Evolutionary conservation across 2,888 invertebrate genomes (phyloP).

Genomic region (Rapana venosa): DNA sequence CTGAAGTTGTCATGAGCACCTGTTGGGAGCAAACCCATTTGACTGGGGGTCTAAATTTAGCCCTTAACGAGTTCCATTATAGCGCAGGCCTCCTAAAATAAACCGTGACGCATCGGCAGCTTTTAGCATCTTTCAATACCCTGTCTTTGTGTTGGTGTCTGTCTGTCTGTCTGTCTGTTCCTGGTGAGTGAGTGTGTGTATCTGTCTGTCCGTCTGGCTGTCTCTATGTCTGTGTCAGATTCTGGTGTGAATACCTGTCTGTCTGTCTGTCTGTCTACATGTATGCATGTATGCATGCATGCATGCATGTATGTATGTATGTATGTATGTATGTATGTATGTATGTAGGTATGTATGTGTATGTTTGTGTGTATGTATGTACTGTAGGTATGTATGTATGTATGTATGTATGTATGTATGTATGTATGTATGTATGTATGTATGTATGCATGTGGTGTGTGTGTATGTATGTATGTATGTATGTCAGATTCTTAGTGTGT

Average conservation of each 20-base stretch:
- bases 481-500: too few species aligned
- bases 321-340: neutral
- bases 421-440: too few species aligned
- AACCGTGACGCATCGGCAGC: too few species aligned
- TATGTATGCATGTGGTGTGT: too few species aligned
- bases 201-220: neutral
- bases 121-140: too few species aligned
- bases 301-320: neutral
- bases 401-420: neutral
- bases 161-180: neutral
- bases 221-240: neutral
- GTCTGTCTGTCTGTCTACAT: neutral
- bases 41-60: too few species aligned
- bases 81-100: too few species aligned
- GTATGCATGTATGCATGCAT: neutral
- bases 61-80: too few species aligned
- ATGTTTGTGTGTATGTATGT: neutral
- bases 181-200: neutral
- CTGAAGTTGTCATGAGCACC: too few species aligned
- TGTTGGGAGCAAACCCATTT: too few species aligned
- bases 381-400: neutral
- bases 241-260: neutral
- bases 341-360: neutral
- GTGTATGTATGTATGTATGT: too few species aligned
- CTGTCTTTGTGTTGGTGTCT: neutral